Base-by-base conservation (phyloP, 2,797 vertebrate genomes). In the Oceanodroma leucorhoa region DNA sequence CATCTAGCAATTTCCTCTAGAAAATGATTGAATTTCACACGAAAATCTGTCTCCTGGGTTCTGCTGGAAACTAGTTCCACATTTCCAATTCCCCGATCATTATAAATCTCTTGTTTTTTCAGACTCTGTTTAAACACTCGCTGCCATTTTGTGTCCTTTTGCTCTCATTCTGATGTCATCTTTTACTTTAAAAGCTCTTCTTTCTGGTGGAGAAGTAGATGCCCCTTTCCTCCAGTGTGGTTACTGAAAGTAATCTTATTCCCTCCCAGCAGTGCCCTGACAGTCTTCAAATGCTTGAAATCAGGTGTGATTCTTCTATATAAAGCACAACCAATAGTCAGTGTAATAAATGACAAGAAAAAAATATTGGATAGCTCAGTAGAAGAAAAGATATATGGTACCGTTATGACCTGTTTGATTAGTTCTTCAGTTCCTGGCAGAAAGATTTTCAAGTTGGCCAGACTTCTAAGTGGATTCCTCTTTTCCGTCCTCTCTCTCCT, bases 351-450 rank as follows among this genome's bases (percentile, higher is more conserved):
- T 65, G n/a, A 54, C 34, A 71, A 51, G 26, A 18, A 58, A 77
- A 75, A 81, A 32, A 6, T 5, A 16, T 51, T 89, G 73, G 51
- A 30, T 40, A 58, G 34, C 46, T 94, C 57, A 41, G 46, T 13
- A 58, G 54, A 87, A 72, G 27, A 72, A 87, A 90, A 90, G 36
- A 90, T 75, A 23, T 32, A 62, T 55, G 30, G 54, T 40, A 73
- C 54, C 4, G 1, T 79, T 69, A 58, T 1, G 34, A 77, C 58
- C 43, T 66, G 36, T 71, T 82, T 87, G 65, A 95, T 93, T 84
- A 89, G 46, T 62, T 84, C 80, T 92, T 89, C 55, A 24, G 62
- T 46, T 89, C 75, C 89, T 93, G 93, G 89, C 81, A 91, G 71
- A 40, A 87, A 69, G 18, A 36, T 55, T 85, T 92, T 50, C 58